Evolutionary conservation across 2,113 vertebrate genomes (phyloP), one percentile per base, ranked within the genome.

Genomic region (Cynopterus brachyotis): DNA sequence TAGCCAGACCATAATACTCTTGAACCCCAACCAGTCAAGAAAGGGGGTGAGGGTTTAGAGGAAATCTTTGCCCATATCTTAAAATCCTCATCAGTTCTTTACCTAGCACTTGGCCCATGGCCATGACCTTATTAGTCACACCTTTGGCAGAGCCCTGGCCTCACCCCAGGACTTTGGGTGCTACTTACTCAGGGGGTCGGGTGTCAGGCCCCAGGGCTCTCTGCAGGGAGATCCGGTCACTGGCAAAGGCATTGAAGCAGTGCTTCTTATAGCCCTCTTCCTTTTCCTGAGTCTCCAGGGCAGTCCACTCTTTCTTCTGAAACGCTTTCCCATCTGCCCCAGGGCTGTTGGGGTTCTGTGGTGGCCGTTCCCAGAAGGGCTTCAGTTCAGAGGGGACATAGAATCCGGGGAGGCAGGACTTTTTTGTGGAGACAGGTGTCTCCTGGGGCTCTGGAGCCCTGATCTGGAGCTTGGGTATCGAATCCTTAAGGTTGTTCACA

Each of bases 181-280:
- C 47, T 47, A 88, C 99, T 99, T 98, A 99, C 99, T 99, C 99
- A 5, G 99, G 99, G 0, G 99, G 99, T 72, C 99, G 98, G 0
- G 99, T 99, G 98, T 99, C 99, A 0, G 99, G 99, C 26, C 99
- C 99, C 70, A 99, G 98, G 42, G 99, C 98, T 0, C 99, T 98
- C 97, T 99, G 99, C 55, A 99, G 98, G 3, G 99, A 99, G 98
- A 99, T 99, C 60, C 98, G 99, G 97, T 99, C 99, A 40, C 99
- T 99, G 98, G 99, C 99, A 92, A 99, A 99, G 98, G 99, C 99
- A 79, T 99, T 99, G 98, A 99, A 99, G 89, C 99, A 99, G 96
- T 99, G 99, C 26, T 99, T 99, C n/a, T 98, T 99, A 69, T 99
- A 99, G 24, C 99, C 99, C 0, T 97, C 97, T 26, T 99, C 99